phyloP scores from a whole-genome alignment of 2,113 vertebrate species.

The Delphinus delphis region DNA sequence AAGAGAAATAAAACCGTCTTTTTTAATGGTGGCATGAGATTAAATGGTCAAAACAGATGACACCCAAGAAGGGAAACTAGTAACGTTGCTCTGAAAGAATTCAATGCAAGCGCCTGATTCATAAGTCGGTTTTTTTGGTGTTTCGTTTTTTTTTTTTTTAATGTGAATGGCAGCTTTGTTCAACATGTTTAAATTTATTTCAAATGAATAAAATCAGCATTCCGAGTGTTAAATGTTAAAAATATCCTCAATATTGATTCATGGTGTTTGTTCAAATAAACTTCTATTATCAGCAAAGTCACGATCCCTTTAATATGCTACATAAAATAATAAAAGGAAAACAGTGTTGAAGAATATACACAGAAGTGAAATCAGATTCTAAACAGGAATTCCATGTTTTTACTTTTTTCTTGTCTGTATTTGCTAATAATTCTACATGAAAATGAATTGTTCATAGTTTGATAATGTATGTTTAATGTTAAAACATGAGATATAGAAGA shows the following conservation, averaged over 20 bases:
- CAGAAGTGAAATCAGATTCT: neutral
- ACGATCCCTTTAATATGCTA: neutral
- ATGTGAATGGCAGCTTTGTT: neutral
- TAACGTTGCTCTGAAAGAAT: rapidly evolving
- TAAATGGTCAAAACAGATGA: neutral
- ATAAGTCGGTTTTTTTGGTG: neutral
- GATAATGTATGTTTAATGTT: neutral
- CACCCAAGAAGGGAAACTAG: neutral
- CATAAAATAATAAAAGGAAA: neutral
- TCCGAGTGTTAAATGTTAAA: neutral
- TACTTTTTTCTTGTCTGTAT: neutral
- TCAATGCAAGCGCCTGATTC: rapidly evolving
- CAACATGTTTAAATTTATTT: neutral
- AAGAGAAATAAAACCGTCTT: neutral
- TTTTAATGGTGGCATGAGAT: neutral
- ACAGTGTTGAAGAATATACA: neutral
- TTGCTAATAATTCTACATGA: neutral
- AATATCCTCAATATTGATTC: neutral
- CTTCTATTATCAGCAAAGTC: neutral
- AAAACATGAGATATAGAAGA: neutral
- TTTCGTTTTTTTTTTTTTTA: neutral
- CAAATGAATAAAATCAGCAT: neutral
- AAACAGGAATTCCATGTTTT: neutral
- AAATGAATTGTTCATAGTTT: neutral
- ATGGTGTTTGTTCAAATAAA: neutral